Evolutionary conservation across 2,113 vertebrate species (phyloP).

Genomic region (Larimichthys polyactis): DNA sequence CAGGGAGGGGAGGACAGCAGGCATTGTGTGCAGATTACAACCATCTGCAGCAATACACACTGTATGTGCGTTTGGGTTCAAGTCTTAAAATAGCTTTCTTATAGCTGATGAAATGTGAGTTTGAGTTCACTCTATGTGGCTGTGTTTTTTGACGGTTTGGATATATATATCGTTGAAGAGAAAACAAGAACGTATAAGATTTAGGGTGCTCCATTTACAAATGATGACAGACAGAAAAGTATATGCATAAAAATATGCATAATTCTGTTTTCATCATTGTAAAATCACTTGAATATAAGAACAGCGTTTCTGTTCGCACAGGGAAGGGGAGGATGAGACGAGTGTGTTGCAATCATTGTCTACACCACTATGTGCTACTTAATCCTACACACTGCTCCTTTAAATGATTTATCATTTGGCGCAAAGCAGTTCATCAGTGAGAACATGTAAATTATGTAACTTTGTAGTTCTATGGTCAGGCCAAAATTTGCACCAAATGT

Average conservation of each 20-base stretch:
- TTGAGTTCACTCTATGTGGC: not conserved
- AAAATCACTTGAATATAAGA: too few relatives aligned
- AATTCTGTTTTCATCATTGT: too few relatives aligned
- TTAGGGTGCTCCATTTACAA: too few relatives aligned
- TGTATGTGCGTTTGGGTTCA: conserved; percentile 36
- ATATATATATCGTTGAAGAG: too few relatives aligned
- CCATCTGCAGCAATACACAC: conserved; percentile 75
- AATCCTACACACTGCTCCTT: too few relatives aligned
- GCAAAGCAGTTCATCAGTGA: not conserved
- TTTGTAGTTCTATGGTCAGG: not conserved
- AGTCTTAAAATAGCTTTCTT: conserved; percentile 40
- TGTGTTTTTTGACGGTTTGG: conserved; percentile 9
- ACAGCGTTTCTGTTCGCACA: too few relatives aligned
- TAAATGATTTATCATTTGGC: not conserved
- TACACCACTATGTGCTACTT: too few relatives aligned
- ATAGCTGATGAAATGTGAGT: conserved; percentile 15
- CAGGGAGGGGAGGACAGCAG: conserved; percentile 73
- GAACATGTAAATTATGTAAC: not conserved
- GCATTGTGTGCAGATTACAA: conserved; percentile 81
- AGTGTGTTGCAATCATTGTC: too few relatives aligned
- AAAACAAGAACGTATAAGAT: too few relatives aligned
- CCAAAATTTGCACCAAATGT: not conserved
- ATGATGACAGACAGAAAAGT: too few relatives aligned
- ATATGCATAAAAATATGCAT: too few relatives aligned
- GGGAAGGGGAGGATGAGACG: too few relatives aligned